Percentiles rank a stretch among this genome's conserved stretches.
These are phyloP conservation scores for Hirtodrosophila alboralis DNA, from an alignment of 2,888 invertebrate species.

Conservation along the genomic window DNA sequence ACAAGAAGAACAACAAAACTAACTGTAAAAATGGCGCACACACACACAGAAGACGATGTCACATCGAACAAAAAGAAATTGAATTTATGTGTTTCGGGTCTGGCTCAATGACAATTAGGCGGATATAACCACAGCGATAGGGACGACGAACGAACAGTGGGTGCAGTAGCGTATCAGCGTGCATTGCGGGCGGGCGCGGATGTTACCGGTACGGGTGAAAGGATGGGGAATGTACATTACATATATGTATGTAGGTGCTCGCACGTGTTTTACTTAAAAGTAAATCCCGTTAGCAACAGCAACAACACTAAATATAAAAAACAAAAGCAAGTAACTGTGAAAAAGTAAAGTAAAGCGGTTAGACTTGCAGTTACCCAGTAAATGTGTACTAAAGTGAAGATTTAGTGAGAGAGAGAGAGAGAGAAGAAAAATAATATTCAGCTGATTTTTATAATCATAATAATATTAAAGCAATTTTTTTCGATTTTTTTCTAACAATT, in stretches of 20 bases:
- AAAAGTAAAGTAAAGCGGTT: no score
- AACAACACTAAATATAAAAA: conserved; percentile 13
- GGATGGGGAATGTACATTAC: no score
- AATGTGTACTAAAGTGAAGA: no score
- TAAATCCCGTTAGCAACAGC: conserved; percentile 65
- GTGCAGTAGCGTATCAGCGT: background rate
- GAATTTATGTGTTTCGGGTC: conserved; percentile 56
- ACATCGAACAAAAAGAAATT: conserved; percentile 63
- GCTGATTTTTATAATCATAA: no score
- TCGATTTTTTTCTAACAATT: no score
- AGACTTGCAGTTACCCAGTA: conserved; percentile 19
- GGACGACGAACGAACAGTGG: conserved; percentile 14
- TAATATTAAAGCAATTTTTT: no score
- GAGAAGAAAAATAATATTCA: no score
- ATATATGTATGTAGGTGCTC: conserved; percentile 18
- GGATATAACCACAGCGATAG: conserved; percentile 38
- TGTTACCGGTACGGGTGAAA: conserved; percentile 1
- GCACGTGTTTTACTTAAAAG: conserved; percentile 63
- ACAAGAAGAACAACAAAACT: conserved; percentile 29
- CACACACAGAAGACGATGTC: conserved; percentile 56
- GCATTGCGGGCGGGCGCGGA: background rate
- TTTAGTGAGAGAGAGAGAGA: no score
- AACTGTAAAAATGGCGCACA: conserved; percentile 5
- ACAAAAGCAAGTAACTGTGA: conserved; percentile 6
- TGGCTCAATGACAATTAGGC: conserved; percentile 66